Conservation (phyloP, 2,888 invertebrate species). For the Volucella inanis region DNA sequence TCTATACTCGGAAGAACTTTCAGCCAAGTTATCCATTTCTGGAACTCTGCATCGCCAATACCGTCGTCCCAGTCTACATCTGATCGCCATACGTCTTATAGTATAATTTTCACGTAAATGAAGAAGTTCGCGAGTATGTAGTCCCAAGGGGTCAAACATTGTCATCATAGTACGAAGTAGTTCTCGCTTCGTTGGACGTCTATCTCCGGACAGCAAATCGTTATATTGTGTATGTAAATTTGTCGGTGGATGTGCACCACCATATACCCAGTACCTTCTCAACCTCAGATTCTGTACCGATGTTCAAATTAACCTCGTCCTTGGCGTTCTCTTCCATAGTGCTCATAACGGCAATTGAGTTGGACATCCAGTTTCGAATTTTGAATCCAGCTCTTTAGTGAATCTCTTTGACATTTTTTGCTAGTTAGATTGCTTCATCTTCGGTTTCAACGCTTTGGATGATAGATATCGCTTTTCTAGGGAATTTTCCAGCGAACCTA, state of each 20-base stretch:
- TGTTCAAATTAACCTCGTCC: background rate
- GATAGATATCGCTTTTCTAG: background rate
- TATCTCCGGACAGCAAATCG: too few species aligned
- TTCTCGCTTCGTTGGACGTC: too few species aligned
- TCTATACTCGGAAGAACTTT: background rate
- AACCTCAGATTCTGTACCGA: background rate
- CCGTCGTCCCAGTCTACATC: slow-evolving; percentile 21
- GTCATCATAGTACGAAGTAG: too few species aligned
- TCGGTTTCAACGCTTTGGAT: too few species aligned
- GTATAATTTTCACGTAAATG: slow-evolving; percentile 74
- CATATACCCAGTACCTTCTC: too few species aligned
- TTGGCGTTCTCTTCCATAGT: background rate
- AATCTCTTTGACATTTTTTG: background rate
- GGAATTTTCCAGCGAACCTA: background rate
- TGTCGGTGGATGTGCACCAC: too few species aligned
- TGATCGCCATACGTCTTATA: slow-evolving; percentile 74
- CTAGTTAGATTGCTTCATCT: background rate
- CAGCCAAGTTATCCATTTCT: background rate
- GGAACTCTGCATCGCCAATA: too few species aligned
- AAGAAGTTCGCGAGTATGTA: slow-evolving; percentile 74
- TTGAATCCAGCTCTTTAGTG: background rate
- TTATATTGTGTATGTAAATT: too few species aligned
- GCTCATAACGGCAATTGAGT: background rate
- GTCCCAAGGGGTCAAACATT: slow-evolving; percentile 76
- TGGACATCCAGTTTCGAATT: slow-evolving; percentile 1